A percentile compares a stretch with the other conserved stretches of the same genome.
phyloP scores from a whole-genome alignment of 2,888 invertebrate species.

The Thereva nobilitata region DNA sequence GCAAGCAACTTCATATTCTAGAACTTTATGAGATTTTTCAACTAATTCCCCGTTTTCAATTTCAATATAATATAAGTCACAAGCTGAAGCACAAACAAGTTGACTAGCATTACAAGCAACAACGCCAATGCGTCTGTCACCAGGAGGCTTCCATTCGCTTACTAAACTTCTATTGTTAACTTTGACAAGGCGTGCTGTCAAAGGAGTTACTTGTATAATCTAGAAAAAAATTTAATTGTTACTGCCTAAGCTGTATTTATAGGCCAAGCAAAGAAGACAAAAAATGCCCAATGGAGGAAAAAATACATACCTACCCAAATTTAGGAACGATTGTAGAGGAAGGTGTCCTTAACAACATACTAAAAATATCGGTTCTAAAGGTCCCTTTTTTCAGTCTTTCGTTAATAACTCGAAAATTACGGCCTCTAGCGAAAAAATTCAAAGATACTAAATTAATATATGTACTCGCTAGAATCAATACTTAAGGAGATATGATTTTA shows the following conservation, averaged over 20 bases:
- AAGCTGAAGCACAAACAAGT: conserved; percentile 84
- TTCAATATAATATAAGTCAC: conserved; percentile 81
- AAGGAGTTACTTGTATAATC: conserved; percentile 72
- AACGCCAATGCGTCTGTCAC: conserved; percentile 80
- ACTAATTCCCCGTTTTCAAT: conserved; percentile 68
- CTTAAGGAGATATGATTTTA: no score
- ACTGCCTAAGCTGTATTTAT: neutral
- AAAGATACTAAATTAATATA: no score
- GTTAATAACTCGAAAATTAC: no score
- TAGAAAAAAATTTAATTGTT: conserved; percentile 44
- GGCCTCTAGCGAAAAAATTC: no score
- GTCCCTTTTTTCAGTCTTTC: no score
- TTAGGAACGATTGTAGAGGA: no score
- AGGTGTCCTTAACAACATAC: no score
- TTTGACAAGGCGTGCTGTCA: conserved; percentile 73
- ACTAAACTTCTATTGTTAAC: conserved; percentile 67
- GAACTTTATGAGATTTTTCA: conserved; percentile 68
- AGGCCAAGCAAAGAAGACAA: no score
- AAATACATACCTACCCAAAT: no score
- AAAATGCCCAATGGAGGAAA: no score
- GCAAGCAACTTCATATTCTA: conserved; percentile 96
- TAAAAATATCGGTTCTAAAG: no score
- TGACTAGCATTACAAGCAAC: conserved; percentile 80
- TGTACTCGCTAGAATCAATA: no score
- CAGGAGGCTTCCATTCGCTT: conserved; percentile 73